Percentiles rank a stretch among this genome's conserved stretches.
Evolutionary conservation across 2,888 invertebrate species (phyloP).

Genomic region (Alloscopus bannaensis): DNA sequence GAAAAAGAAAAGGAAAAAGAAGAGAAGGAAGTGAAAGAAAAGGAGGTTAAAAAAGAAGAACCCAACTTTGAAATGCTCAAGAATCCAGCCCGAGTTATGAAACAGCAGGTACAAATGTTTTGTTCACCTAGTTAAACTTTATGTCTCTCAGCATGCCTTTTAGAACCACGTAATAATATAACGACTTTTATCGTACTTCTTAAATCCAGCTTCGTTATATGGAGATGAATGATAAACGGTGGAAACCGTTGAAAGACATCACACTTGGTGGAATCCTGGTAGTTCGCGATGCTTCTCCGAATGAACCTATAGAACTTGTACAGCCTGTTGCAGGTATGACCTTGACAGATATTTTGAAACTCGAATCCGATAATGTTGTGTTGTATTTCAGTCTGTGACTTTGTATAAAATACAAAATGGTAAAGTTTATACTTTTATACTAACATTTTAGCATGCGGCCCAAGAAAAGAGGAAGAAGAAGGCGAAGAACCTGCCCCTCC

Average conservation of each 20-base stretch:
- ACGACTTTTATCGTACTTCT: no score
- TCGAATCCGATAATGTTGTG: background rate
- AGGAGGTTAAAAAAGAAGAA: conserved; percentile 83
- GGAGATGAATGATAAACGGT: conserved; percentile 87
- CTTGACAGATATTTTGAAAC: background rate
- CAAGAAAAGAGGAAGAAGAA: conserved; percentile 82
- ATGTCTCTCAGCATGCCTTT: no score
- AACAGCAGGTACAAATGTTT: conserved; percentile 89
- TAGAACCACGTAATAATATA: background rate
- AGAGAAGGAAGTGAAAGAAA: conserved; percentile 76
- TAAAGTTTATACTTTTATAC: conserved; percentile 5
- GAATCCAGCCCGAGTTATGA: conserved; percentile 96
- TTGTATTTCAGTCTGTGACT: background rate
- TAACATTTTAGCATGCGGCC: conserved; percentile 83
- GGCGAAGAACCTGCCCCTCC: conserved; percentile 98
- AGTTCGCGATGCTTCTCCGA: conserved; percentile 89
- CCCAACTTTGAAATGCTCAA: conserved; percentile 92
- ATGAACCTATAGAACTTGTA: conserved; percentile 88
- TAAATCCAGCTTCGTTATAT: conserved; percentile 81
- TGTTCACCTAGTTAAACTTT: no score
- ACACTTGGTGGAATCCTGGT: conserved; percentile 97
- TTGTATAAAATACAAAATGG: background rate
- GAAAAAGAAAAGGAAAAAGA: conserved; percentile 77
- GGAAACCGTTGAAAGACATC: conserved; percentile 92
- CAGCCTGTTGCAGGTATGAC: conserved; percentile 87